phyloP scores from a whole-genome alignment of 2,888 invertebrate genomes.

The Clunio marinus region DNA sequence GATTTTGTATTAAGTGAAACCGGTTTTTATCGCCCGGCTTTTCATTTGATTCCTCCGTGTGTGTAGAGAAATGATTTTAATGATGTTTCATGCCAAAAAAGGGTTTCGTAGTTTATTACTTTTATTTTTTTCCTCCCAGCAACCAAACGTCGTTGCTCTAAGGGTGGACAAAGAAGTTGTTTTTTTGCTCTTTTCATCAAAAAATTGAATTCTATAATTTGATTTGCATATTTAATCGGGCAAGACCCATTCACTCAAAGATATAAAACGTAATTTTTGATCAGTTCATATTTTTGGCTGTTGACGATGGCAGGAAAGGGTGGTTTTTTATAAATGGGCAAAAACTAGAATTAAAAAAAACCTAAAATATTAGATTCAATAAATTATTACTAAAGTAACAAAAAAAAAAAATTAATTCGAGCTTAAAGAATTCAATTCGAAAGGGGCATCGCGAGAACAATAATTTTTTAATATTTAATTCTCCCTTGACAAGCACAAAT shows the following conservation, averaged over 20 bases:
- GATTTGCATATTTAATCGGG: slow-evolving; percentile 34
- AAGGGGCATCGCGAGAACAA: slow-evolving; percentile 14
- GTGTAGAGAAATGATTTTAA: slow-evolving; percentile 23
- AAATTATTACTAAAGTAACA: slow-evolving; percentile 32
- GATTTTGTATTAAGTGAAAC: slow-evolving; percentile 32
- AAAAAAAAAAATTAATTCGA: slow-evolving; percentile 6
- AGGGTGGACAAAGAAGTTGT: slow-evolving; percentile 21
- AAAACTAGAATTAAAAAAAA: neutral
- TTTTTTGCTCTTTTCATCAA: slow-evolving; percentile 24
- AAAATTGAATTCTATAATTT: slow-evolving; percentile 26
- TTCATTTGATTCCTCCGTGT: slow-evolving; percentile 3
- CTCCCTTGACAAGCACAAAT: too few species aligned
- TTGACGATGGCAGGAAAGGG: slow-evolving; percentile 13
- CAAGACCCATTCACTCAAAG: neutral
- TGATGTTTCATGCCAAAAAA: slow-evolving; percentile 34
- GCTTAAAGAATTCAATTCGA: slow-evolving; percentile 17
- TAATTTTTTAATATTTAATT: slow-evolving; percentile 13
- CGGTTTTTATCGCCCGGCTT: slow-evolving; percentile 14
- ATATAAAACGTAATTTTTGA: slow-evolving; percentile 20
- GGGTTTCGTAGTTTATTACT: slow-evolving; percentile 32
- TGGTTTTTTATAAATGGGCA: slow-evolving; percentile 18
- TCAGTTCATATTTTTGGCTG: slow-evolving; percentile 3
- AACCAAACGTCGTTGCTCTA: neutral
- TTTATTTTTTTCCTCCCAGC: neutral
- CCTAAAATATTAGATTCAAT: slow-evolving; percentile 30